Evolutionary conservation across 1,140 invertebrate species (phyloP).

Genomic region (Psilanteris sp.): DNA sequence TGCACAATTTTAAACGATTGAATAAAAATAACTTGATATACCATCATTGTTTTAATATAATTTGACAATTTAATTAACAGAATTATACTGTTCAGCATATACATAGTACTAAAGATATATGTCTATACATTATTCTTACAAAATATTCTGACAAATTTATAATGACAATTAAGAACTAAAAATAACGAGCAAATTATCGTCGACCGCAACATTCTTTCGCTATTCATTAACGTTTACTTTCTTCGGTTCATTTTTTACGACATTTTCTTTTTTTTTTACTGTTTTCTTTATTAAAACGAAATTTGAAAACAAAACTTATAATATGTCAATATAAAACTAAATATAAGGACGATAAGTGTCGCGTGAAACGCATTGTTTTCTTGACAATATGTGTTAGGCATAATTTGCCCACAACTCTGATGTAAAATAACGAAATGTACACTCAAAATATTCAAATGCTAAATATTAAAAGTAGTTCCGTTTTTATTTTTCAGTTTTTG

Average conservation of each 20-base stretch:
- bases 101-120: slow-evolving; percentile 36
- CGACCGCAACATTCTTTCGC: slow-evolving; percentile 14
- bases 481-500: slow-evolving; percentile 37
- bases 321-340: slow-evolving; percentile 7
- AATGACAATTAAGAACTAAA: too few species aligned
- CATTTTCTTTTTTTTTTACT: too few species aligned
- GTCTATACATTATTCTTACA: slow-evolving; percentile 27
- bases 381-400: slow-evolving; percentile 45
- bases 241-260: slow-evolving; percentile 16
- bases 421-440: slow-evolving; percentile 61
- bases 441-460: slow-evolving; percentile 59
- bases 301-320: too few species aligned
- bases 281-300: too few species aligned
- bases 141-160: too few species aligned
- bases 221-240: slow-evolving; percentile 22
- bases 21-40: too few species aligned
- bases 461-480: slow-evolving; percentile 48
- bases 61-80: slow-evolving; percentile 24
- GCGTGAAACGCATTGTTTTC: slow-evolving; percentile 57
- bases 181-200: too few species aligned
- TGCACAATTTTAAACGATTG: too few species aligned
- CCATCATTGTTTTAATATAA: too few species aligned
- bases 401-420: slow-evolving; percentile 28
- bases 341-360: slow-evolving; percentile 51
- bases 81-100: slow-evolving; percentile 39